These are phyloP conservation scores for Forbesichthys papilliferus DNA, from an alignment of 2,113 vertebrate species.

Conservation along the genomic window DNA sequence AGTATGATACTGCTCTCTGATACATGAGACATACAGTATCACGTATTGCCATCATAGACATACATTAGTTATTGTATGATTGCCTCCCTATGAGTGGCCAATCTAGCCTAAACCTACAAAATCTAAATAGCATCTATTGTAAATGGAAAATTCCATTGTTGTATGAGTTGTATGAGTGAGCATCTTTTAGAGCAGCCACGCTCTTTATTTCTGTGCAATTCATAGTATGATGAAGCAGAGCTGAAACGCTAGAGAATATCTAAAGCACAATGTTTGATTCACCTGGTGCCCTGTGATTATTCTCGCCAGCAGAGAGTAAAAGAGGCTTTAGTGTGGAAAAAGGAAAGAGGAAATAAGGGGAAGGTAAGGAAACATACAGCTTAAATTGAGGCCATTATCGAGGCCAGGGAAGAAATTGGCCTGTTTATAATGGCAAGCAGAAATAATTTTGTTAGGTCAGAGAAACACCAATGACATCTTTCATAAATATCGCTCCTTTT, in stretches of 20 bases:
- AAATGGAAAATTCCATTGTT: constrained; percentile 40
- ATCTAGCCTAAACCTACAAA: constrained; percentile 17
- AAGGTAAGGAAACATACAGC: constrained; percentile 58
- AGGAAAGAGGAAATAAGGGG: constrained; percentile 46
- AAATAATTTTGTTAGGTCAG: constrained; percentile 55
- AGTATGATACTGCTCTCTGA: constrained; percentile 4
- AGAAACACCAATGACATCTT: constrained; percentile 35
- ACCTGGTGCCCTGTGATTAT: constrained; percentile 61
- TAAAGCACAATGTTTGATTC: constrained; percentile 46
- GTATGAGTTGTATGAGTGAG: constrained; percentile 3
- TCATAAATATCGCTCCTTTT: constrained; percentile 25
- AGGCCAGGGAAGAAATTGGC: constrained; percentile 63
- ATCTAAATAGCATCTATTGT: constrained; percentile 24
- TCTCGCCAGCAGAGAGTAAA: constrained; percentile 53
- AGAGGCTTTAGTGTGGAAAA: constrained; percentile 43
- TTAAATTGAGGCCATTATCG: constrained; percentile 73
- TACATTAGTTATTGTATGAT: constrained; percentile 34
- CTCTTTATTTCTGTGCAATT: constrained; percentile 18
- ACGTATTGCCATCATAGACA: constrained; percentile 37
- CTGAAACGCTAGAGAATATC: constrained; percentile 17
- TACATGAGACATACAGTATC: constrained; percentile 34
- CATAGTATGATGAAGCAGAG: constrained; percentile 14
- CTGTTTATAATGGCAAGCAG: constrained; percentile 34
- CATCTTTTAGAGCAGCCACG: constrained; percentile 43
- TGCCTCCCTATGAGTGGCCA: constrained; percentile 27